These are phyloP conservation scores for Onychorhynchus coronatus DNA, from an alignment of 2,113 vertebrate genomes.

Conservation along the genomic window DNA sequence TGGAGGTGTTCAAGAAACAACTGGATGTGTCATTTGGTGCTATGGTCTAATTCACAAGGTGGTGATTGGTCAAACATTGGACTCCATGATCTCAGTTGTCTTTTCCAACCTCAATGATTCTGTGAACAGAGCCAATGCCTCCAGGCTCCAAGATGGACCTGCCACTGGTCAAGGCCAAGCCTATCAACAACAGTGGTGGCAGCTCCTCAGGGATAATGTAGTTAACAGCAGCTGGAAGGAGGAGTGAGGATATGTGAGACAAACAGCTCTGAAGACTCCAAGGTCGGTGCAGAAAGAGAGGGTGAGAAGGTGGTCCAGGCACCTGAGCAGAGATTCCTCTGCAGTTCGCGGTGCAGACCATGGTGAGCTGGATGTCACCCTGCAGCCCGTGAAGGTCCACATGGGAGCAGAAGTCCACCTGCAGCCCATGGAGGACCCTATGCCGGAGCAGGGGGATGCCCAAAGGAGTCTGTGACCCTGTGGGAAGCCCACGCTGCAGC, in stretches of 20 bases:
- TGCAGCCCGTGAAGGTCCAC: neutral
- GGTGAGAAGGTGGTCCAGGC: neutral
- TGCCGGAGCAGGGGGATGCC: rapidly evolving
- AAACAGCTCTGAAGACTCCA: neutral
- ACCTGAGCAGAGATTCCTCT: neutral
- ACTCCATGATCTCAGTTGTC: neutral
- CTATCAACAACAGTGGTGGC: rapidly evolving
- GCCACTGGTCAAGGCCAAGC: neutral
- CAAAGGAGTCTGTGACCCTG: neutral
- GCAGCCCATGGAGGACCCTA: neutral
- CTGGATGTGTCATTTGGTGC: neutral
- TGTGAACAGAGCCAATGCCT: neutral
- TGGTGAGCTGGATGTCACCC: neutral
- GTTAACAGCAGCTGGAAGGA: neutral
- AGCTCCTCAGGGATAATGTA: neutral
- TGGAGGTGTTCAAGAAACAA: neutral
- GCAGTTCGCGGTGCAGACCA: neutral
- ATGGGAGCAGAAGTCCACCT: neutral
- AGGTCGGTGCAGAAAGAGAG: neutral
- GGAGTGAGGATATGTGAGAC: neutral
- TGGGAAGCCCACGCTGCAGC: neutral
- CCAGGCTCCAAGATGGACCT: neutral
- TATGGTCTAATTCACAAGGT: neutral
- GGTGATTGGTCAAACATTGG: neutral
- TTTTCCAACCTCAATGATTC: neutral